Evolutionary conservation across 1,140 invertebrate genomes (phyloP), one percentile per base, ranked within the genome.

Genomic region (Schmidtea mediterranea): DNA sequence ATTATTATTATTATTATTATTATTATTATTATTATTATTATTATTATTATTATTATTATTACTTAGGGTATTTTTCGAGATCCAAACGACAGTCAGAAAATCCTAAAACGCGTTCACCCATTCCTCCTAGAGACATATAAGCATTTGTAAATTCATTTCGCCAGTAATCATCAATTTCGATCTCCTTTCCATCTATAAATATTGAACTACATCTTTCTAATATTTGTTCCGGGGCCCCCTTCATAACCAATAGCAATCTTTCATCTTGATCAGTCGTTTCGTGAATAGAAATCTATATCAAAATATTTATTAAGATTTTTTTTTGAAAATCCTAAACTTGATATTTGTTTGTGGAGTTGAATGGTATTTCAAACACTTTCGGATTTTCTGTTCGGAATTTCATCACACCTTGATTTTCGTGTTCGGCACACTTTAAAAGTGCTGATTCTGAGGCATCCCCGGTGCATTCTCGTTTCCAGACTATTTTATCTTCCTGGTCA

Each of bases 141-240:
- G 92, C 90, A 60, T 83, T 82, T 65, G 97, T 92, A 74, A 97
- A 98, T 16, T 83, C 80, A 62, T 89, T 81, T 64, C 84, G 86
- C 80, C 92, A 82, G 66, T 89, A 82, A 56, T 94, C 83, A 62
- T 92, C 84, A 52, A 94, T 66, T 15, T 82, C 74, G 64, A 83
- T 81, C 58, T 92, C 84, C 66, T 90, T 80, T 55, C 89, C 87
- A 56, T 90, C 81, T 57, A 94, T 84, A 61, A 90, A 80, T 52
- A 97, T 94, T 21, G 82, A 84, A 39, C 77, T 75, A 70, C 86
- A 95, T 24, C 83, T 74, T 61, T 97, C 90, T 49, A 98, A 71
- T 58, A 98, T 92, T 57, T 90, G 74, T 68, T 98, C 92, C 1
- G 92, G 90, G 3, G 92, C 92, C 40, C 92, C 92, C 73, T 98